These are phyloP conservation scores for Paratilapia polleni DNA, from an alignment of 2,113 vertebrate genomes.

Conservation along the genomic window DNA sequence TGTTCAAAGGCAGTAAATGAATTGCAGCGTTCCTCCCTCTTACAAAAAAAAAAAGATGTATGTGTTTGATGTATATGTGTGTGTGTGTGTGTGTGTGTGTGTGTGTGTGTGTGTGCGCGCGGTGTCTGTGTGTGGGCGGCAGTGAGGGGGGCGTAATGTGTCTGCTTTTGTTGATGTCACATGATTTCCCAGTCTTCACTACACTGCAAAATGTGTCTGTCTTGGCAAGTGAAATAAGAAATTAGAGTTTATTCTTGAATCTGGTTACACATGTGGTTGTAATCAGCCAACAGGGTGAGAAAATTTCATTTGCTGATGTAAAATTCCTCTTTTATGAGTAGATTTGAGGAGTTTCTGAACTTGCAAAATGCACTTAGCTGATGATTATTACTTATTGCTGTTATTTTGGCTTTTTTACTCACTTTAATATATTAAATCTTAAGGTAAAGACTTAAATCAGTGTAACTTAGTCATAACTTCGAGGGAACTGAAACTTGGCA, in stretches of 20 bases:
- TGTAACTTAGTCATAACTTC: constrained; percentile 61
- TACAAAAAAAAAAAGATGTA: constrained; percentile 48
- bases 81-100: constrained; percentile 7
- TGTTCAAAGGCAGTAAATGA: constrained; percentile 69
- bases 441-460: constrained; percentile 24
- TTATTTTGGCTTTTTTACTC: neutral
- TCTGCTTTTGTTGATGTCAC: constrained; percentile 77
- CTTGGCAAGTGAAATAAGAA: constrained; percentile 11
- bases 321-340: neutral
- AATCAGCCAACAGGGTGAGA: constrained; percentile 12
- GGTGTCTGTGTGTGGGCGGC: constrained; percentile 55
- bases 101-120: neutral
- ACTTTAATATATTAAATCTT: neutral
- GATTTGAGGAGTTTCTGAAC: constrained; percentile 1
- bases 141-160: constrained; percentile 20
- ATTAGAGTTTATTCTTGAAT: neutral
- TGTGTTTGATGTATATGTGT: constrained; percentile 54
- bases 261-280: constrained; percentile 5
- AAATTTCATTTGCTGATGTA: neutral
- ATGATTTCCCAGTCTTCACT: constrained; percentile 66
- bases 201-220: constrained; percentile 56
- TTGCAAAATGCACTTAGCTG: neutral
- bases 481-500: constrained; percentile 53
- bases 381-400: neutral
- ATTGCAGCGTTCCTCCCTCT: constrained; percentile 56